Evolutionary conservation across 30 jellyfish, hydroid and myxozoan genomes (phyloP), one percentile per base, ranked within the genome.

Genomic region (Aurelia aurita): DNA sequence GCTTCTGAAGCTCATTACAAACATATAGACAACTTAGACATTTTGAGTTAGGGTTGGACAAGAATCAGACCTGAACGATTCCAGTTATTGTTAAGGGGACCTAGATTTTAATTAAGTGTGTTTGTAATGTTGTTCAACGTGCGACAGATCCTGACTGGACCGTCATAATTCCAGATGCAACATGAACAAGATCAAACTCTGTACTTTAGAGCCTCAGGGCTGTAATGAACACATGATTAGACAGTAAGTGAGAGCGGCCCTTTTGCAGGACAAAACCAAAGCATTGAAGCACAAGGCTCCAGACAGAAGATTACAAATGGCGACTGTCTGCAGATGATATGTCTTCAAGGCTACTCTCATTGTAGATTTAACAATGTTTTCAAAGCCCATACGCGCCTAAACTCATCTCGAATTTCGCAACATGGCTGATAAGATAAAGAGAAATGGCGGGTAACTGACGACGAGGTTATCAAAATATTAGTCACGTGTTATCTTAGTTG

Each of bases 261-360:
- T 54, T 77, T 77, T 77, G 69, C 67, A 58, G 88, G 88, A 77
- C 88, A 46, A 28, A 12, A 31, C 54, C 27, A 22, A 51, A 72
- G 80, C 77, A 57, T 59, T 61, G 46, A 43, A 39, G 88, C 62
- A 47, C 69, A 69, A 20, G 68, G 26, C 79, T 9, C 31, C 88
- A 77, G 88, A 77, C 88, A 61, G 79, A 13, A 77, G 88, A 77
- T 77, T 77, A 77, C 88, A n/a, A 26, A 59, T 59, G 88, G 88
- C 88, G 88, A 77, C 88, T 46, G 87, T 75, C 87, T 75, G 45
- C 51, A 55, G 67, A 3, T 55, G 67, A 55, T 55, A 55, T 55
- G 67, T 55, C 67, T 55, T 55, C 22, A 5, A 14, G 22, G 47
- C 58, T 26, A 69, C 79, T 35, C 79, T 77, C 49, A 58, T 77